Conservation (phyloP, 2,888 invertebrate species). For the Epinotia brunnichana region DNA sequence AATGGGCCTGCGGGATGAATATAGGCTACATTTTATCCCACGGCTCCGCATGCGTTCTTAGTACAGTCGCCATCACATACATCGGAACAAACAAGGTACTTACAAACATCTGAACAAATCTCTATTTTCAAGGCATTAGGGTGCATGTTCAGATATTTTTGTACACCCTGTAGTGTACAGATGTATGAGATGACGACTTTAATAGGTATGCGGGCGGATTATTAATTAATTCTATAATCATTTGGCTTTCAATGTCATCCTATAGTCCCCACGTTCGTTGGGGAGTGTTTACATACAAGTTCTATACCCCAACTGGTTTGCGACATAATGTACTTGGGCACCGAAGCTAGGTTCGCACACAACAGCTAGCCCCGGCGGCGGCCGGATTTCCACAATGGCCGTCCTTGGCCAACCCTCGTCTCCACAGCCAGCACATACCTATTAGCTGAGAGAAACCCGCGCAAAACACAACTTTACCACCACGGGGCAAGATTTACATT, state of each 20-base stretch:
- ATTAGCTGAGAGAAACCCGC: slow-evolving; percentile 15
- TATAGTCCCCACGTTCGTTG: not conserved
- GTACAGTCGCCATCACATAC: no score
- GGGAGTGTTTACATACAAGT: not conserved
- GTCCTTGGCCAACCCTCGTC: slow-evolving; percentile 78
- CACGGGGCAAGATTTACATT: slow-evolving; percentile 47
- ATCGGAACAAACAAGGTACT: no score
- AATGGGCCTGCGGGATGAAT: no score
- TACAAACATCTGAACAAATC: no score
- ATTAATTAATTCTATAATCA: not conserved
- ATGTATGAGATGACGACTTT: no score
- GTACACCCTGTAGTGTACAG: no score
- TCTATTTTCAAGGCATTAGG: no score
- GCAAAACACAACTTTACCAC: slow-evolving; percentile 51
- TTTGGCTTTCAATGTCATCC: not conserved
- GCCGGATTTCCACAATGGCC: slow-evolving; percentile 71
- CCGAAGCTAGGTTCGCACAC: not conserved
- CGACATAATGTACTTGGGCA: not conserved
- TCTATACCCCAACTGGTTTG: not conserved
- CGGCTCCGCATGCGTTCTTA: no score
- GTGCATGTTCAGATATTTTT: no score
- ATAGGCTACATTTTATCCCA: no score
- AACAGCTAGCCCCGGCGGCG: slow-evolving; percentile 20
- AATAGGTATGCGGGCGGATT: no score
- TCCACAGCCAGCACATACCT: slow-evolving; percentile 50